Conservation (phyloP, 2,797 vertebrate genomes). For the Perodicticus potto region DNA sequence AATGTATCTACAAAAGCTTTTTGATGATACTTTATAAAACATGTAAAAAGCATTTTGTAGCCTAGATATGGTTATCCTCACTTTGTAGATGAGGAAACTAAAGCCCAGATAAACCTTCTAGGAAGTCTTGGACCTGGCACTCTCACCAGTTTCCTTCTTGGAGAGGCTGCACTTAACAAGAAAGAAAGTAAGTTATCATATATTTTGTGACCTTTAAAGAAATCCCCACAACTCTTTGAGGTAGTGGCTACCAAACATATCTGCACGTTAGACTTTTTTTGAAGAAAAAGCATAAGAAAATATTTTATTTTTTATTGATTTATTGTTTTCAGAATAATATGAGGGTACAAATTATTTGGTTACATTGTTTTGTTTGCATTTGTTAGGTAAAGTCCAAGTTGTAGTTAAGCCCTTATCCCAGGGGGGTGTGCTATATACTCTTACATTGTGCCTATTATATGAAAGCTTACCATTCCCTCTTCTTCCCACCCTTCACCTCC, state of each 20-base stretch:
- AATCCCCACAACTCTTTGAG: constrained; percentile 45
- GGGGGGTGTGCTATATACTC: too few species aligned
- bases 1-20: not conserved
- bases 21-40: constrained; percentile 35
- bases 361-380: too few species aligned
- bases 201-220: not conserved
- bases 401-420: too few species aligned
- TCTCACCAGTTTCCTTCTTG: not conserved
- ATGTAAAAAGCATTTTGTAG: not conserved
- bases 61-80: not conserved
- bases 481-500: too few species aligned
- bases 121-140: not conserved
- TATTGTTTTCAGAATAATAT: too few species aligned
- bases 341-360: too few species aligned
- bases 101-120: not conserved
- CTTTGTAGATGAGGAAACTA: constrained; percentile 60
- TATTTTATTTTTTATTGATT: too few species aligned
- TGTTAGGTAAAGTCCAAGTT: too few species aligned
- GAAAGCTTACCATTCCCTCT: too few species aligned
- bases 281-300: too few species aligned
- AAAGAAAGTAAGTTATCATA: constrained; percentile 50
- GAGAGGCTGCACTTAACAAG: constrained; percentile 25
- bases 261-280: not conserved
- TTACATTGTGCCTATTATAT: too few species aligned
- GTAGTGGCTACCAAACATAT: not conserved